Evolutionary conservation across 2,113 vertebrate species (phyloP), one percentile per base, ranked within the genome.

Genomic region (Ancistrus triradiatus): DNA sequence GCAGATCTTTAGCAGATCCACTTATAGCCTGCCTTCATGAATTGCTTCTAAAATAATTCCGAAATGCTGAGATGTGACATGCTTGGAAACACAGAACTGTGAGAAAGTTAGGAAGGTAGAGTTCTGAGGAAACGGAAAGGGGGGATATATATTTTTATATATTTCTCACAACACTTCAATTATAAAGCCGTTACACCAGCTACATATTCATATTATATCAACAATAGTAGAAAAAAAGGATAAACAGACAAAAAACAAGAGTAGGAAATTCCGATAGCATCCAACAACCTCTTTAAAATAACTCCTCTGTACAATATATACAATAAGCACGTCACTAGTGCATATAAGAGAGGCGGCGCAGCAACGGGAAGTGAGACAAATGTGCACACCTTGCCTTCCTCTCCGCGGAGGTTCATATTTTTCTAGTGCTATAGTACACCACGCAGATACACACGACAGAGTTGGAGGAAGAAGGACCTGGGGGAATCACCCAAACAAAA

Each of bases 271-370:
- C 62, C 68, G 70, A 84, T 81, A 79, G 80, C 85, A 85, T 85
- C 73, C 79, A 80, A 80, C 81, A 83, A 83, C 75, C 78, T 83
- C 83, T 91, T 95, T 91, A 91, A 92, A 93, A 92, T 91, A 87
- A 91, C 89, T 90, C 87, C 86, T 90, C 91, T 95, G 91, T 94
- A 95, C 93, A 95, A 70, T 95, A 95, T 95, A 84, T 95, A 95
- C 94, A 97, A 84, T 88, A 82, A 81, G 74, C 78, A 50, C 78
- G 48, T 55, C 77, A 77, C 78, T 76, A 75, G 56, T 68, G 66
- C 72, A 70, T 70, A 37, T 49, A 53, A 49, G 62, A 66, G 75
- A 73, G 68, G 49, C n/a, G 15, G 24, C 21, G 38, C 62, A 19
- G 17, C 22, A 46, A 59, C 28, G 62, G 51, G 51, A 57, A 72